Base-by-base conservation (phyloP, 1,140 invertebrate genomes). In the Meloidogyne floridensis region DNA sequence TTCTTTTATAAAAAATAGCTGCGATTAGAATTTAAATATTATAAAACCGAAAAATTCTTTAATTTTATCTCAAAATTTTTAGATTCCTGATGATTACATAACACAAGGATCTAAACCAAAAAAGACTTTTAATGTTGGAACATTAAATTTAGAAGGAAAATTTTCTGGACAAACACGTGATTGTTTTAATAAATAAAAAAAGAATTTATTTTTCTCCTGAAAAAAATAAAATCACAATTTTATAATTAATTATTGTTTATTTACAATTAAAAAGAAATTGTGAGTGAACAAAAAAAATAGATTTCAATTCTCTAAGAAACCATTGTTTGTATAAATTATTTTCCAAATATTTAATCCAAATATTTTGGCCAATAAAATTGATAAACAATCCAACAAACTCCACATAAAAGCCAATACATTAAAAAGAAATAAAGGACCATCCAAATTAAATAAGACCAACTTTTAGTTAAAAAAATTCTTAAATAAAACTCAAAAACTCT, bases 31-130 rank as follows among this genome's bases (percentile, higher is more conserved):
- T 20, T 20, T 20, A 20, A 20, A 20, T 20, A 20, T 20, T 32
- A 32, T 32, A 32, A 32, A 32, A 32, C 32, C 32, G 42, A 82
- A 83, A 65, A 81, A 74, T 72, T 72, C 73, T 51, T 77, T 18
- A 56, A 43, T 42, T 43, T 32, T 70, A 13, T 86, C 79, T 70
- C 80, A 80, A 53, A 84, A 20, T 53, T 77, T 86, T 77, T 84
- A 70, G 18, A 83, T 86, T 53, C 85, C 85, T 70, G 77, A 84
- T 32, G 80, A 72, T 51, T 86, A 82, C 75, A 84, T 86, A 18
- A 75, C 72, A 6, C n/a, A 56, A 13, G 85, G 84, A n/a, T 11
- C 59, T 6, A 74, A 42, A 51, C 80, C 85, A 13, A 15, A 84
- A 53, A 84, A 84, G 47, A 80, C 56, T 18, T 86, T 77, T 70